Percentiles rank a stretch among this genome's conserved stretches.
phyloP scores from a whole-genome alignment of 2,888 invertebrate species.

The Argyra leucocephala region DNA sequence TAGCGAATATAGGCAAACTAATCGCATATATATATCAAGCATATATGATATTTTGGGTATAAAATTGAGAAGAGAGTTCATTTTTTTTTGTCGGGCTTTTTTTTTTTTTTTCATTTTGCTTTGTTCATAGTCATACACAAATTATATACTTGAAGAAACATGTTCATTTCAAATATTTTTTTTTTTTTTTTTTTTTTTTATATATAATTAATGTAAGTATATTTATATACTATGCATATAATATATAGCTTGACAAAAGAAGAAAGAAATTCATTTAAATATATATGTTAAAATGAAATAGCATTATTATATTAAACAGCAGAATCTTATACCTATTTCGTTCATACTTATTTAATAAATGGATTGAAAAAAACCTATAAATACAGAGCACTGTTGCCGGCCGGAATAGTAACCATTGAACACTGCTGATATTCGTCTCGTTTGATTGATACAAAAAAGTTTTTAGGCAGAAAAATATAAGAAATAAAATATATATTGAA shows the following conservation, averaged over 20 bases:
- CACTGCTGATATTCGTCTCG: constrained; percentile 34
- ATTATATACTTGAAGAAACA: too few relatives aligned
- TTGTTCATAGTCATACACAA: too few relatives aligned
- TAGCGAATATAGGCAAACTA: too few relatives aligned
- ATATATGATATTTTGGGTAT: too few relatives aligned
- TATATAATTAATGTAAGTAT: too few relatives aligned
- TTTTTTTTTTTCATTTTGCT: too few relatives aligned
- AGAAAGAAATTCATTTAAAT: not conserved
- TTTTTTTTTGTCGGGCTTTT: too few relatives aligned
- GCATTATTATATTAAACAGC: not conserved
- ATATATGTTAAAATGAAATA: not conserved
- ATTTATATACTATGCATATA: not conserved
- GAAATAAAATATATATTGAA: not conserved
- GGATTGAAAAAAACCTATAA: constrained; percentile 32
- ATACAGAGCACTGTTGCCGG: constrained; percentile 36
- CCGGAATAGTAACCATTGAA: constrained; percentile 43
- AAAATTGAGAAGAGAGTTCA: too few relatives aligned
- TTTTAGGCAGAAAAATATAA: not conserved
- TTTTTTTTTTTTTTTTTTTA: too few relatives aligned
- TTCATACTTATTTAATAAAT: not conserved
- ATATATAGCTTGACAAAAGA: too few relatives aligned
- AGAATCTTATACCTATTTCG: not conserved
- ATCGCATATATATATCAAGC: too few relatives aligned
- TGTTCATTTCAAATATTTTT: too few relatives aligned
- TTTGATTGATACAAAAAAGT: constrained; percentile 23